phyloP scores from a whole-genome alignment of 2,888 invertebrate species.

The Yponomeuta malinellus region DNA sequence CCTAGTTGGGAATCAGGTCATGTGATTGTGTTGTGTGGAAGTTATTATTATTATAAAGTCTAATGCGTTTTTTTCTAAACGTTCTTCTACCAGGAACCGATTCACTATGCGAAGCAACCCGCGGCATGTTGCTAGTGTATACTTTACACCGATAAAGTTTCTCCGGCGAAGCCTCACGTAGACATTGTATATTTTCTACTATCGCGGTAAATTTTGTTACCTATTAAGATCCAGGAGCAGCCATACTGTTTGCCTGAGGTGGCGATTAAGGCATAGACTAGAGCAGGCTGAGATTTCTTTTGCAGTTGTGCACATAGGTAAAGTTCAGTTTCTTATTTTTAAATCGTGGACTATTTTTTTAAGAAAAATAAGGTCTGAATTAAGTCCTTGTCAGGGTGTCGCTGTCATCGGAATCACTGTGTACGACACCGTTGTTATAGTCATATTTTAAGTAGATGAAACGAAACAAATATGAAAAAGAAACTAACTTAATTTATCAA shows the following conservation, averaged over 20 bases:
- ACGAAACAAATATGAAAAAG: no score
- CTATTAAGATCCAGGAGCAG: slow-evolving; percentile 73
- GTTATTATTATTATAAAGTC: no score
- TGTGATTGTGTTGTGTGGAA: no score
- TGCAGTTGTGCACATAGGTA: slow-evolving; percentile 27
- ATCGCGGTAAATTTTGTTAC: slow-evolving; percentile 73
- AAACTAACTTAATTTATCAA: no score
- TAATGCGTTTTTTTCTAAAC: no score
- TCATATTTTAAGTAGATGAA: no score
- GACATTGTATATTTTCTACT: slow-evolving; percentile 69
- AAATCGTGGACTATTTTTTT: no score
- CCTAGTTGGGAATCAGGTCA: no score
- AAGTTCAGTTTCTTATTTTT: neutral
- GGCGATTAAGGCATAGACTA: slow-evolving; percentile 69
- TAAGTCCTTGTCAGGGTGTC: no score
- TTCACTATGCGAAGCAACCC: neutral
- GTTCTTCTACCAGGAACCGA: neutral
- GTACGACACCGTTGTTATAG: no score
- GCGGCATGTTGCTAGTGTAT: neutral
- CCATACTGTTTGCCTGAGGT: slow-evolving; percentile 73
- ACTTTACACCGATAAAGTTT: slow-evolving; percentile 34
- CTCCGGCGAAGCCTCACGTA: slow-evolving; percentile 56
- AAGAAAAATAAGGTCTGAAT: no score
- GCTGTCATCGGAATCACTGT: no score
- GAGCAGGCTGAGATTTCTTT: slow-evolving; percentile 27